Conservation (phyloP, 2,888 invertebrate genomes). For the Micoletzkya japonica region DNA sequence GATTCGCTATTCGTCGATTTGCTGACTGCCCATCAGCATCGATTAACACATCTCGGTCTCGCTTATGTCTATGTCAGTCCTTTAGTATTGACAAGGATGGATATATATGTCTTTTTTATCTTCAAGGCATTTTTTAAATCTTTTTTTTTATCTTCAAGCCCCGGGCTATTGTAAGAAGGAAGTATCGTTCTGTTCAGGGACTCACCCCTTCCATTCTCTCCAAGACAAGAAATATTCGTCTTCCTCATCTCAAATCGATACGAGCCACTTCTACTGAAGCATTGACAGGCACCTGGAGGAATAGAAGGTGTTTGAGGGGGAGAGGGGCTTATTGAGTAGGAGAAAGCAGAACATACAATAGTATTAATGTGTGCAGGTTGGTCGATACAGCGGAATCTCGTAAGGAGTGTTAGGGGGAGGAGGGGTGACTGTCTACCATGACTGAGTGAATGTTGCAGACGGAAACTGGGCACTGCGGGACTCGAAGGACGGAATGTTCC, state of each 20-base stretch:
- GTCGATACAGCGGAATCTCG: not conserved
- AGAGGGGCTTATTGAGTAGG: not conserved
- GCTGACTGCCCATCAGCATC: constrained; percentile 37
- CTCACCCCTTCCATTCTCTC: constrained; percentile 37
- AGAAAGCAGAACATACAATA: not conserved
- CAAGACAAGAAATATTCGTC: constrained; percentile 33
- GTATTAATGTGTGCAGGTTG: not conserved
- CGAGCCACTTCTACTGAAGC: constrained; percentile 44
- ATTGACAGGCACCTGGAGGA: constrained; percentile 33
- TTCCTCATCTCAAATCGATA: constrained; percentile 37
- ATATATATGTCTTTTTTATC: too few relatives aligned
- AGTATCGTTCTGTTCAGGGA: constrained; percentile 30
- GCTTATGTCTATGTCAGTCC: constrained; percentile 36
- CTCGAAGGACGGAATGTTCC: constrained; percentile 38
- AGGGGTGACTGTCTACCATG: not conserved
- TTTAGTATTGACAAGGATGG: not conserved
- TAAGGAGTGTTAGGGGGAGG: too few relatives aligned
- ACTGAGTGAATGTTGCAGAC: constrained; percentile 1
- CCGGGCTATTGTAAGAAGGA: too few relatives aligned
- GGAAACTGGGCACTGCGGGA: constrained; percentile 41
- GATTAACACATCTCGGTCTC: constrained; percentile 38
- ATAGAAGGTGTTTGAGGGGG: constrained; percentile 30
- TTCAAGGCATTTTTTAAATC: too few relatives aligned
- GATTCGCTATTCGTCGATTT: constrained; percentile 40
- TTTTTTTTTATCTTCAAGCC: too few relatives aligned